Percentiles rank a stretch among this genome's conserved stretches.
Conservation (phyloP, 2,888 invertebrate genomes). For the Eupelmus urozonus region DNA sequence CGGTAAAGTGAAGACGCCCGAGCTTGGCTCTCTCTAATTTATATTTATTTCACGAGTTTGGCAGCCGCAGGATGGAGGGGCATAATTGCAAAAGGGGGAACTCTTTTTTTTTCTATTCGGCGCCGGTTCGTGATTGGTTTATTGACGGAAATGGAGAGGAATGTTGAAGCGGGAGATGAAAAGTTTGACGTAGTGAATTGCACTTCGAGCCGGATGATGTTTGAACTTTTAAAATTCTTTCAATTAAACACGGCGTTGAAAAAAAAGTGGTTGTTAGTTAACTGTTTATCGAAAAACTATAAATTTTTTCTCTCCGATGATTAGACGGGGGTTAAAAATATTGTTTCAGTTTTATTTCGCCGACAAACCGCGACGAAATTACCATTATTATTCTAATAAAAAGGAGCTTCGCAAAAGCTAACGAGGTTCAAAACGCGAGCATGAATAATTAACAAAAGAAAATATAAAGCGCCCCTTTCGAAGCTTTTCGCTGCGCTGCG, state of each 20-base stretch:
- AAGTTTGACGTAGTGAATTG: neutral
- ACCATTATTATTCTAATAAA: too few relatives aligned
- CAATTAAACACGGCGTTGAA: too few relatives aligned
- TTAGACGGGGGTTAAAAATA: too few relatives aligned
- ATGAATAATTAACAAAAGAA: constrained; percentile 11
- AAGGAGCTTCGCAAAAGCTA: too few relatives aligned
- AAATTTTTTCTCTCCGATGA: too few relatives aligned
- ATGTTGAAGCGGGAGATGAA: neutral
- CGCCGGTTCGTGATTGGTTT: neutral
- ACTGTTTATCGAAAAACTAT: too few relatives aligned
- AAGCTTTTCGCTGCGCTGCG: constrained; percentile 11
- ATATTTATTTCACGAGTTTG: constrained; percentile 1
- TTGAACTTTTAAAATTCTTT: too few relatives aligned
- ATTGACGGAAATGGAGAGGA: neutral
- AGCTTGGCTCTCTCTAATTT: neutral
- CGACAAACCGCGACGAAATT: too few relatives aligned
- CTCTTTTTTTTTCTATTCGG: neutral
- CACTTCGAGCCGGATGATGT: too few relatives aligned
- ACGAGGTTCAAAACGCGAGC: neutral
- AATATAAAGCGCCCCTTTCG: neutral
- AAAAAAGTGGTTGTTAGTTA: too few relatives aligned
- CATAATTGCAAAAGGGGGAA: neutral
- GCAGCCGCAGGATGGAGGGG: neutral
- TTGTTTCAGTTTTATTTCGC: too few relatives aligned
- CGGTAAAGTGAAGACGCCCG: too few relatives aligned